Evolutionary conservation across 2,888 invertebrate genomes (phyloP).

Genomic region (Phorcus lineatus): DNA sequence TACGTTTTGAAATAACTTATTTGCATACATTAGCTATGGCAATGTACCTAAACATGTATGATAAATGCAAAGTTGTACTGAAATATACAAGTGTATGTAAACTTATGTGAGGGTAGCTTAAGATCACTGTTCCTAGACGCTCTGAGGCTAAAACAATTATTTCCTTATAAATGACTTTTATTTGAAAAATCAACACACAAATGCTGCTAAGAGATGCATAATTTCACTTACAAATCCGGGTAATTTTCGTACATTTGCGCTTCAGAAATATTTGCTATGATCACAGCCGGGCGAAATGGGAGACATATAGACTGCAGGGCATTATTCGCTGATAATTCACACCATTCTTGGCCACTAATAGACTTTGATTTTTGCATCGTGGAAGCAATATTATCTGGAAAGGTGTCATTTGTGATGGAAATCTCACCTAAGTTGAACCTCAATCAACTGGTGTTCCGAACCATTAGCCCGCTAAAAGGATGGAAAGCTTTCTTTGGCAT

Average conservation of each 20-base stretch:
- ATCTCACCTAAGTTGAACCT: constrained; percentile 5
- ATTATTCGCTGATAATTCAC: too few species aligned
- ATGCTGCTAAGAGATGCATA: background rate
- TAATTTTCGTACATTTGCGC: constrained; percentile 13
- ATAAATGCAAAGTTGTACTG: too few species aligned
- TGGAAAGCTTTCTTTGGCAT: background rate
- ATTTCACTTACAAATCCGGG: background rate
- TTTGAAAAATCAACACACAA: background rate
- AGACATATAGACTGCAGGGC: too few species aligned
- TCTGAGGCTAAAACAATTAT: too few species aligned
- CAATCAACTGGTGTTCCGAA: background rate
- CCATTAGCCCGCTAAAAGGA: constrained; percentile 19
- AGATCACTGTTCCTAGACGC: too few species aligned
- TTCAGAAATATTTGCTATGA: background rate
- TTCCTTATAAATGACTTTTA: too few species aligned
- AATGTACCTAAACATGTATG: too few species aligned
- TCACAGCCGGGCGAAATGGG: background rate
- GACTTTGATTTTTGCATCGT: background rate
- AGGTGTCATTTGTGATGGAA: constrained; percentile 19
- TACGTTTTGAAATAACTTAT: too few species aligned
- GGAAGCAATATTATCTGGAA: background rate
- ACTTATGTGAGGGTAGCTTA: too few species aligned
- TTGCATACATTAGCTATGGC: too few species aligned
- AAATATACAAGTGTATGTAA: too few species aligned
- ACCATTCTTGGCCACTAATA: too few species aligned